Conservation (phyloP, 2,888 invertebrate genomes). For the Ennomos quercinarius region DNA sequence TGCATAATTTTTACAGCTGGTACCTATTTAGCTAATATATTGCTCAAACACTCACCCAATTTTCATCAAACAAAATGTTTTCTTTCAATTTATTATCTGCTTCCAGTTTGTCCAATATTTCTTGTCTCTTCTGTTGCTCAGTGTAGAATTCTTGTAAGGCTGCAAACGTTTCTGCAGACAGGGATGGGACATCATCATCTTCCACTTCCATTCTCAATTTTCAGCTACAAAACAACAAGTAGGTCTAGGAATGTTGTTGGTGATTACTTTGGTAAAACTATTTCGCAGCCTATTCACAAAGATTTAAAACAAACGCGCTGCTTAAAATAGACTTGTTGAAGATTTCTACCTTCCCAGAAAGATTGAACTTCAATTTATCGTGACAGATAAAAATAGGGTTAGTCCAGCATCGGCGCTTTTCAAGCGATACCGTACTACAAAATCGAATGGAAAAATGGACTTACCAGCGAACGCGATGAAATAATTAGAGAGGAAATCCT, state of each 20-base stretch:
- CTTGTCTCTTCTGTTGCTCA: constrained; percentile 88
- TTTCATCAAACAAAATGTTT: constrained; percentile 88
- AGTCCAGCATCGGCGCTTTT: constrained; percentile 24
- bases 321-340: constrained; percentile 6
- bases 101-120: constrained; percentile 78
- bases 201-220: constrained; percentile 55
- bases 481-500: constrained; percentile 6
- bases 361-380: constrained; percentile 43
- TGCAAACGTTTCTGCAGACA: constrained; percentile 89
- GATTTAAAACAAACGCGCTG: not conserved
- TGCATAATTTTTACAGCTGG: too few relatives aligned
- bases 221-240: constrained; percentile 9
- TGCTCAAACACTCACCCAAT: constrained; percentile 87
- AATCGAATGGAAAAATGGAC: constrained; percentile 32
- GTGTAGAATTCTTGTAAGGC: constrained; percentile 91
- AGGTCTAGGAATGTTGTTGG: not conserved
- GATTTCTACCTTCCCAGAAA: constrained; percentile 29
- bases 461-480: constrained; percentile 34
- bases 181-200: constrained; percentile 87
- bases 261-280: not conserved
- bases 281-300: not conserved
- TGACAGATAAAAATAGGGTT: constrained; percentile 74
- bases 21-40: too few relatives aligned
- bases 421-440: constrained; percentile 14
- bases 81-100: constrained; percentile 73